phyloP scores from a whole-genome alignment of 2,797 vertebrate genomes.

The Tinamus major region DNA sequence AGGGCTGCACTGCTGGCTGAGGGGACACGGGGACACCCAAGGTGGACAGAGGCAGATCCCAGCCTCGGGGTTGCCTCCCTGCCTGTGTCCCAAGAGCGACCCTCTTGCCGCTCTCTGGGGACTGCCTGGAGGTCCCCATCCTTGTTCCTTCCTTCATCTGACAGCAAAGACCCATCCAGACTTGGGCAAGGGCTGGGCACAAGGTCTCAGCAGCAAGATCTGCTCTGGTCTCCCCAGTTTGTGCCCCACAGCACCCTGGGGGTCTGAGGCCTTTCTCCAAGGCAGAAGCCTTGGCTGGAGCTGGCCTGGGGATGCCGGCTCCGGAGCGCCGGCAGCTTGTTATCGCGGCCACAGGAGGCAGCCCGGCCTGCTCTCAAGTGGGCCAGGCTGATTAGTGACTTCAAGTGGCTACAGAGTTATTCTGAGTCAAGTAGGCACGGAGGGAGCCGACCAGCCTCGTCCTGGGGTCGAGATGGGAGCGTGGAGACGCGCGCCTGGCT shows the following conservation, averaged over 20 bases:
- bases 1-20: not conserved
- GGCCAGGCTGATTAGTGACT: slow-evolving; percentile 60
- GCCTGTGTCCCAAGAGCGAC: not conserved
- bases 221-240: not conserved
- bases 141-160: not conserved
- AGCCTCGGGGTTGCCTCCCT: not conserved
- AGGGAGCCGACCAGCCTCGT: not conserved
- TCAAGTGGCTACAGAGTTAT: slow-evolving; percentile 65
- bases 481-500: fast-evolving
- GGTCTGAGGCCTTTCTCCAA: not conserved
- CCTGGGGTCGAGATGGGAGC: not conserved
- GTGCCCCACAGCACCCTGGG: not conserved
- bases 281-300: not conserved
- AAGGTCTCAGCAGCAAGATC: not conserved
- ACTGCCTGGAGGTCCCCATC: not conserved
- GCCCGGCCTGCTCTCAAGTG: slow-evolving; percentile 60
- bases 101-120: not conserved
- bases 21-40: not conserved
- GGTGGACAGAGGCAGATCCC: not conserved
- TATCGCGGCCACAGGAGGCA: slow-evolving; percentile 53
- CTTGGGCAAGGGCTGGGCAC: not conserved
- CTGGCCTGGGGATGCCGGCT: not conserved
- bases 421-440: slow-evolving; percentile 64
- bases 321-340: not conserved
- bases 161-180: not conserved